Conservation (phyloP, 2,113 vertebrate species). For the Phainopepla nitens region DNA sequence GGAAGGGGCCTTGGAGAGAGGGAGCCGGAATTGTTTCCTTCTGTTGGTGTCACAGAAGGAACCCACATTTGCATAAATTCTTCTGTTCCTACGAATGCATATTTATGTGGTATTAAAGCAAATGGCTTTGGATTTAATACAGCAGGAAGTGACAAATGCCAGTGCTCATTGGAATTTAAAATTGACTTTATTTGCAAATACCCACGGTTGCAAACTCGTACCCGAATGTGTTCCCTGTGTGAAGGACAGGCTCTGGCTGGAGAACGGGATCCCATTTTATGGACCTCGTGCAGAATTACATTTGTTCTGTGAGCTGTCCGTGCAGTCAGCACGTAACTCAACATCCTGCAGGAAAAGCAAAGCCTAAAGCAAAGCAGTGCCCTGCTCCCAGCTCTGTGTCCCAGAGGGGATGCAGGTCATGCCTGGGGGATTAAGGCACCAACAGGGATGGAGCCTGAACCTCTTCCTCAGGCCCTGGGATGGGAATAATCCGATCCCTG, state of each 20-base stretch:
- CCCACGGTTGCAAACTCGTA: background rate
- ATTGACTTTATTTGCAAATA: slow-evolving; percentile 22
- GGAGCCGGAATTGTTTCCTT: background rate
- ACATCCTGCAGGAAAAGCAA: background rate
- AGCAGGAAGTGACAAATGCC: slow-evolving; percentile 32
- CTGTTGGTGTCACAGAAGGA: background rate
- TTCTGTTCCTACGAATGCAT: slow-evolving; percentile 25
- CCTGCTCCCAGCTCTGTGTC: background rate
- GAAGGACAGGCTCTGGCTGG: background rate
- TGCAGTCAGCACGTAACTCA: background rate
- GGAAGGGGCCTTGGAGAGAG: background rate
- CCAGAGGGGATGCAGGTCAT: background rate
- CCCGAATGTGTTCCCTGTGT: background rate
- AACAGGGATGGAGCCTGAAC: background rate
- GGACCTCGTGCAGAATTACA: background rate
- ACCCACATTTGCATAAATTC: slow-evolving; percentile 46
- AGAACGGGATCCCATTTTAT: background rate
- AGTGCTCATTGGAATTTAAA: slow-evolving; percentile 19
- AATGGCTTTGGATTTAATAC: slow-evolving; percentile 37
- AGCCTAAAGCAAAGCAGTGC: fast-evolving
- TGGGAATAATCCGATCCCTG: background rate
- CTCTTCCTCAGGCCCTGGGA: background rate
- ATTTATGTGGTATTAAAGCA: slow-evolving; percentile 41
- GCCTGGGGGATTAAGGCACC: background rate
- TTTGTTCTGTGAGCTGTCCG: background rate